Evolutionary conservation across 1,140 invertebrate species (phyloP).

Genomic region (Agrypnia vestita): DNA sequence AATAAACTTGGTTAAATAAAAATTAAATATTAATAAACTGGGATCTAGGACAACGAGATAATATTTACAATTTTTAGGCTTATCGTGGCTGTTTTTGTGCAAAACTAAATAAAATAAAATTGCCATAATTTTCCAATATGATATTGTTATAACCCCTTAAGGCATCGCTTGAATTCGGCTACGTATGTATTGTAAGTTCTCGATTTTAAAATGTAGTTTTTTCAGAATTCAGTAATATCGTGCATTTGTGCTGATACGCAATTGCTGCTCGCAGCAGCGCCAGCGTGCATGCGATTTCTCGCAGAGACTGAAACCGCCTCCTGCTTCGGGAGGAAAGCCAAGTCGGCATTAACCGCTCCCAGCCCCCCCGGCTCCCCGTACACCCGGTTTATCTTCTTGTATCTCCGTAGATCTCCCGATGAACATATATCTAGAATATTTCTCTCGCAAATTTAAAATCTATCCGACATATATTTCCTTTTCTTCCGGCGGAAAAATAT

Average conservation of each 20-base stretch:
- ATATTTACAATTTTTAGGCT: too few relatives aligned
- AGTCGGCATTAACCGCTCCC: conserved; percentile 53
- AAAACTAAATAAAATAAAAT: too few relatives aligned
- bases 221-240: neutral
- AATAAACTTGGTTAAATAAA: too few relatives aligned
- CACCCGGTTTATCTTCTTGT: conserved; percentile 20
- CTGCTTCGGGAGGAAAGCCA: conserved; percentile 43
- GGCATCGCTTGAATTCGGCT: too few relatives aligned
- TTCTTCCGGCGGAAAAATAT: neutral
- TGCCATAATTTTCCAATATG: too few relatives aligned
- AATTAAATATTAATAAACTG: too few relatives aligned
- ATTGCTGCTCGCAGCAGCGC: conserved; percentile 15
- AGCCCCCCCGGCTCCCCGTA: neutral
- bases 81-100: too few relatives aligned
- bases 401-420: neutral
- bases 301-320: conserved; percentile 23
- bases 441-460: conserved; percentile 18
- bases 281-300: conserved; percentile 35
- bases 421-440: conserved; percentile 2
- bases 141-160: too few relatives aligned
- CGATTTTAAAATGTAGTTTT: too few relatives aligned
- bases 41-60: too few relatives aligned
- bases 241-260: conserved; percentile 22
- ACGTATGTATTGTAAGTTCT: too few relatives aligned
- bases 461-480: neutral